Percentiles rank a stretch among this genome's conserved stretches.
phyloP scores from a whole-genome alignment of 2,113 vertebrate genomes.

The Heterotis niloticus region DNA sequence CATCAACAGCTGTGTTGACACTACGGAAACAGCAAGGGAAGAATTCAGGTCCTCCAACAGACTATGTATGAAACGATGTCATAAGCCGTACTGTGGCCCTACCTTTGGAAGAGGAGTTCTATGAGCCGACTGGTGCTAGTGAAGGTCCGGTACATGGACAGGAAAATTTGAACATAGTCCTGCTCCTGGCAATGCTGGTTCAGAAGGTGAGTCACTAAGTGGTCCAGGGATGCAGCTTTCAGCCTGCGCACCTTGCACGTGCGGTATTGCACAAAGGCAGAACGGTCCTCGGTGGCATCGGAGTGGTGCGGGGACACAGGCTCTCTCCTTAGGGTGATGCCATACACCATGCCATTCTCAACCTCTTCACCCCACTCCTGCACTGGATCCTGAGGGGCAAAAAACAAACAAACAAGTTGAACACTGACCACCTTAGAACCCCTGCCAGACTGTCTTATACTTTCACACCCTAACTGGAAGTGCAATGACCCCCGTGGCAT shows the following conservation, averaged over 20 bases:
- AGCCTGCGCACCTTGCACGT: slow-evolving; percentile 76
- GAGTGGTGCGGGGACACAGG: slow-evolving; percentile 34
- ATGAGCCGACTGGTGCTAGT: slow-evolving; percentile 62
- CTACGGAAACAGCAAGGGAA: slow-evolving; percentile 45
- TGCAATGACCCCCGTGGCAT: too few relatives aligned
- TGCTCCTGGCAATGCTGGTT: slow-evolving; percentile 58
- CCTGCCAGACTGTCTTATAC: too few relatives aligned
- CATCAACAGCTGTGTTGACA: slow-evolving; percentile 45
- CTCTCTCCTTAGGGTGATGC: slow-evolving; percentile 69
- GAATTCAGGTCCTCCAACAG: not conserved
- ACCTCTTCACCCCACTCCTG: slow-evolving; percentile 86
- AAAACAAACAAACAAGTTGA: not conserved
- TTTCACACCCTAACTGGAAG: too few relatives aligned
- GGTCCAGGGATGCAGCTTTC: slow-evolving; percentile 71
- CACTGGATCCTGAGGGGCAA: slow-evolving; percentile 66
- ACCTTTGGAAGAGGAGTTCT: slow-evolving; percentile 72
- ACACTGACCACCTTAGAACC: not conserved
- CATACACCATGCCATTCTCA: slow-evolving; percentile 76
- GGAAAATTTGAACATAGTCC: slow-evolving; percentile 67
- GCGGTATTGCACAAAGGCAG: slow-evolving; percentile 71
- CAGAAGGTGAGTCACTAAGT: slow-evolving; percentile 69
- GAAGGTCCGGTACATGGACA: slow-evolving; percentile 78
- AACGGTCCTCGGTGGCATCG: slow-evolving; percentile 23
- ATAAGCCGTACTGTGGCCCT: slow-evolving; percentile 16
- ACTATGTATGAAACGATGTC: not conserved